These are phyloP conservation scores for Coleophora deauratella DNA, from an alignment of 2,888 invertebrate genomes.

Conservation along the genomic window DNA sequence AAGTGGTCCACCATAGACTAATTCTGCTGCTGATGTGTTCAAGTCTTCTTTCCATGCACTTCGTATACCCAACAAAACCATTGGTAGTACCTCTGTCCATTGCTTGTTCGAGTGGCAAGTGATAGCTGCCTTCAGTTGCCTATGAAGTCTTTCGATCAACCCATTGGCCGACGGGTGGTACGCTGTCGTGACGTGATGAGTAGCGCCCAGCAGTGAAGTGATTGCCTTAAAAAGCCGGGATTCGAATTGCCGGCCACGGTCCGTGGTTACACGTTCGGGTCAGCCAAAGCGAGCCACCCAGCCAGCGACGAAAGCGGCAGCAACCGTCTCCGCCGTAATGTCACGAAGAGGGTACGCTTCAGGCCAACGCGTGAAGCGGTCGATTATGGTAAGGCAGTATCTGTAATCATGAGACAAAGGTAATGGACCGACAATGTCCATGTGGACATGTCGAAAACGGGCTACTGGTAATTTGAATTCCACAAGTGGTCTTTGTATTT, in stretches of 20 bases:
- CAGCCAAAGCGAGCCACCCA: slow-evolving; percentile 24
- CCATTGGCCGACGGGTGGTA: slow-evolving; percentile 15
- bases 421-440: background rate
- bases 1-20: slow-evolving; percentile 22
- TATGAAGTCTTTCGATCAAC: slow-evolving; percentile 14
- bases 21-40: slow-evolving; percentile 19
- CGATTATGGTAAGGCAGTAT: background rate
- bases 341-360: slow-evolving; percentile 12
- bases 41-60: slow-evolving; percentile 12
- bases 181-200: slow-evolving; percentile 10
- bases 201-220: slow-evolving; percentile 3
- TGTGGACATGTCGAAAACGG: too few relatives aligned
- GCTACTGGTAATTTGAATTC: background rate
- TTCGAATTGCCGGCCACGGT: slow-evolving; percentile 34
- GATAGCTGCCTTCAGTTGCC: slow-evolving; percentile 13
- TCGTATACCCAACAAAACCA: slow-evolving; percentile 10
- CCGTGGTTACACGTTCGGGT: slow-evolving; percentile 28
- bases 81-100: slow-evolving; percentile 7
- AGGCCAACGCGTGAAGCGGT: background rate
- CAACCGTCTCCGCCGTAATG: slow-evolving; percentile 39
- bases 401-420: background rate
- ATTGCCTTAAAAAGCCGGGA: background rate
- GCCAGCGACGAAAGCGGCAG: slow-evolving; percentile 23
- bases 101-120: slow-evolving; percentile 5
- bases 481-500: slow-evolving; percentile 19